Conservation (phyloP, 2,113 vertebrate genomes). For the Calypte anna region DNA sequence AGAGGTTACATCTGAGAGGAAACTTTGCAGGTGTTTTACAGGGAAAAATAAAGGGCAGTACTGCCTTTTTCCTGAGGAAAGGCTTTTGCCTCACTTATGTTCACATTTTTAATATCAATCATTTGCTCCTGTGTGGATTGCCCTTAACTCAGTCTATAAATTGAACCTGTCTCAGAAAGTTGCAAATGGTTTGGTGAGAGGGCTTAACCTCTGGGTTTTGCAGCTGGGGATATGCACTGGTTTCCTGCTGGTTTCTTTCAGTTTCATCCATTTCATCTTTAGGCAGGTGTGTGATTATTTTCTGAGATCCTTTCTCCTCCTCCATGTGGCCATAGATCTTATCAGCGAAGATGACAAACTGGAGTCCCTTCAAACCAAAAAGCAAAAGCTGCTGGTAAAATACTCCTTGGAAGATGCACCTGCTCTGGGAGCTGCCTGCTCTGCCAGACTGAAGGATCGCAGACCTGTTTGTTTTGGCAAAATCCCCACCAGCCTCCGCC, state of each 20-base stretch:
- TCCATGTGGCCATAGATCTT: neutral
- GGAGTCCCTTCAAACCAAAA: neutral
- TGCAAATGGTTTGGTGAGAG: neutral
- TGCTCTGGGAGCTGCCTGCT: neutral
- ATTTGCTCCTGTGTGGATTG: fast-evolving
- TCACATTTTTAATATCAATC: neutral
- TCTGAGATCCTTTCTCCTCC: neutral
- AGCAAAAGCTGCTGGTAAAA: neutral
- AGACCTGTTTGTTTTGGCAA: neutral
- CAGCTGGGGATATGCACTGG: neutral
- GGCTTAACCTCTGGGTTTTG: neutral
- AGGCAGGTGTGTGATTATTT: neutral
- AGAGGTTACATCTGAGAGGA: neutral
- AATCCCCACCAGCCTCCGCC: neutral
- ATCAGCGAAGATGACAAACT: neutral
- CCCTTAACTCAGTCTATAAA: neutral
- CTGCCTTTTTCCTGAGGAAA: neutral
- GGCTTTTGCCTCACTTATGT: neutral
- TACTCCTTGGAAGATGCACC: neutral
- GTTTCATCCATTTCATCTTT: neutral
- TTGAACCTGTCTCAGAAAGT: neutral
- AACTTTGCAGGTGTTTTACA: neutral
- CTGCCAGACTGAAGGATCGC: neutral
- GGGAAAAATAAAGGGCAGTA: neutral
- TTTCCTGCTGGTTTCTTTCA: neutral